phyloP scores from a whole-genome alignment of 2,888 invertebrate species.

The Eupithecia pulchellata region DNA sequence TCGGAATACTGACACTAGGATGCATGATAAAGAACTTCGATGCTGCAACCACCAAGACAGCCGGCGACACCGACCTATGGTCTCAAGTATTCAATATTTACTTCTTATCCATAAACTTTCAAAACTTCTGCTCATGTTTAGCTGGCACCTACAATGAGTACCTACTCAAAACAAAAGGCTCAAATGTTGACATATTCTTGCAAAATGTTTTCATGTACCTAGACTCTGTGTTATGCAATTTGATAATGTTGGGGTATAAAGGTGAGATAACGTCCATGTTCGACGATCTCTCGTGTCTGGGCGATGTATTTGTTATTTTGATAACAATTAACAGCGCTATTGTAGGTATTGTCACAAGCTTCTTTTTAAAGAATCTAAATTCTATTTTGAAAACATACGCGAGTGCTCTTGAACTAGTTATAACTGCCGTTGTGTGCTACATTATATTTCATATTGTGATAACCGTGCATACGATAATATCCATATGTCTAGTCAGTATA shows the following conservation, averaged over 20 bases:
- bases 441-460: constrained; percentile 94
- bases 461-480: constrained; percentile 91
- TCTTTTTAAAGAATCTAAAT: constrained; percentile 96
- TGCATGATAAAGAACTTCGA: constrained; percentile 96
- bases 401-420: constrained; percentile 95
- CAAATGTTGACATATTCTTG: constrained; percentile 94
- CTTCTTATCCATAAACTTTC: constrained; percentile 88
- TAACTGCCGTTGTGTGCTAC: constrained; percentile 95
- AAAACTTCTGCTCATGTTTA: constrained; percentile 96
- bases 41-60: constrained; percentile 71
- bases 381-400: constrained; percentile 98
- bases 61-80: constrained; percentile 61
- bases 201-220: constrained; percentile 98
- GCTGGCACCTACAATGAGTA: constrained; percentile 99
- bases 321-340: constrained; percentile 95
- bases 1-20: constrained; percentile 93
- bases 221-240: constrained; percentile 96
- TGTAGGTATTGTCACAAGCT: constrained; percentile 96
- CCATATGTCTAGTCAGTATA: constrained; percentile 92
- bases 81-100: constrained; percentile 84
- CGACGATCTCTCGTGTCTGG: constrained; percentile 83
- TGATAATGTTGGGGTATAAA: constrained; percentile 88
- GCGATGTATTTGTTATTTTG: constrained; percentile 89
- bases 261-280: constrained; percentile 88
- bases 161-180: constrained; percentile 93